These are phyloP conservation scores for Drosophila neoperkinsi DNA, from an alignment of 2,888 invertebrate species.

Conservation along the genomic window DNA sequence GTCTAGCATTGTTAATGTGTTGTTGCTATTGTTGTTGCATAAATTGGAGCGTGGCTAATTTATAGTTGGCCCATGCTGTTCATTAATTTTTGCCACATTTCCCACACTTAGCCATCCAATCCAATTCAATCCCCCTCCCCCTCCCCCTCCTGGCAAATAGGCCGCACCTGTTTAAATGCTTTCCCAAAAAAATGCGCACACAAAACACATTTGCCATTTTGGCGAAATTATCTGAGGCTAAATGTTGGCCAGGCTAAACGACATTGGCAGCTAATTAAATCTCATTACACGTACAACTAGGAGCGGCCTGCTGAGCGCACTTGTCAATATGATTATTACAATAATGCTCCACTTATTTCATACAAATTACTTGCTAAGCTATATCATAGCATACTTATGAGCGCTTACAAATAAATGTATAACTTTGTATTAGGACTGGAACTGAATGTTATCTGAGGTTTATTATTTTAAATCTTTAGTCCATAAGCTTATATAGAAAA, in stretches of 20 bases:
- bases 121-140: neutral
- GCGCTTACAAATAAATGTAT: neutral
- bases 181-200: constrained; percentile 26
- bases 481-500: neutral
- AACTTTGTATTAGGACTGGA: neutral
- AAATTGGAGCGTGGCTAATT: constrained; percentile 72
- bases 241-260: constrained; percentile 16
- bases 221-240: constrained; percentile 38
- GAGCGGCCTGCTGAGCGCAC: constrained; percentile 12
- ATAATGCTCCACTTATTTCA: neutral
- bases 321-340: neutral
- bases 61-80: constrained; percentile 71
- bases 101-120: neutral
- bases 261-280: constrained; percentile 50
- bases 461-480: neutral
- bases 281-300: constrained; percentile 27
- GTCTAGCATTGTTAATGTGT: constrained; percentile 50
- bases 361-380: neutral
- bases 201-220: constrained; percentile 22
- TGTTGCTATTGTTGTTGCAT: constrained; percentile 41
- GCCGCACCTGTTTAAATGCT: constrained; percentile 45
- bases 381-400: constrained; percentile 46
- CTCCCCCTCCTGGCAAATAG: constrained; percentile 1
- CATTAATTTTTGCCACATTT: constrained; percentile 63
- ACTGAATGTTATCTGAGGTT: neutral